phyloP scores from a whole-genome alignment of 2,888 invertebrate genomes.

The Chalcosyrphus nemorum region DNA sequence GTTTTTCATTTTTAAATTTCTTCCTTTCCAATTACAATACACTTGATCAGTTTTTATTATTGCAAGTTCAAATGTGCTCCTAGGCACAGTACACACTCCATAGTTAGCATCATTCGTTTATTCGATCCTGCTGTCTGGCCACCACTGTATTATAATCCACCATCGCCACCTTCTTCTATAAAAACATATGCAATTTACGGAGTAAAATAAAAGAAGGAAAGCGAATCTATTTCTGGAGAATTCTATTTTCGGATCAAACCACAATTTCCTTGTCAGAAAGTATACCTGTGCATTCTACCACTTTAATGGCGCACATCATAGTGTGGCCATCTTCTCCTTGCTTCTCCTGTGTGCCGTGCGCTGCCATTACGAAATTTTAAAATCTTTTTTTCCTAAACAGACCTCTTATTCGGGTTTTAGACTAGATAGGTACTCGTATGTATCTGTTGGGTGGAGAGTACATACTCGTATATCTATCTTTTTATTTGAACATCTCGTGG shows the following conservation, averaged over 20 bases:
- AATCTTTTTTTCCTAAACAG: slow-evolving; percentile 37
- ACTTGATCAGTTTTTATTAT: no score
- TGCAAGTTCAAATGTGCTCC: slow-evolving; percentile 17
- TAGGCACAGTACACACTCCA: neutral
- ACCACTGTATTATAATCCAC: neutral
- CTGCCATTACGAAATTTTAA: slow-evolving; percentile 61
- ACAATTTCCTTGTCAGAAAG: slow-evolving; percentile 4
- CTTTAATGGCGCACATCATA: neutral
- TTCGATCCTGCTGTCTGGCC: slow-evolving; percentile 19
- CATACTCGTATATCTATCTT: slow-evolving; percentile 26
- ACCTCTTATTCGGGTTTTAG: slow-evolving; percentile 35
- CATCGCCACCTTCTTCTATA: slow-evolving; percentile 3
- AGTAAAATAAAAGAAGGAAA: slow-evolving; percentile 41
- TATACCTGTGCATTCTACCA: slow-evolving; percentile 11
- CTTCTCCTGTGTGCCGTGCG: neutral
- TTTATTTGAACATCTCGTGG: slow-evolving; percentile 18
- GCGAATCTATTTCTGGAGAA: slow-evolving; percentile 68
- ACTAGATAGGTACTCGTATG: neutral
- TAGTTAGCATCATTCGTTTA: neutral
- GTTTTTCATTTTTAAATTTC: no score
- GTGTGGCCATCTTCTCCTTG: slow-evolving; percentile 5
- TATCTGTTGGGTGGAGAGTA: neutral
- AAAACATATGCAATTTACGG: slow-evolving; percentile 12
- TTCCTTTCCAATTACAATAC: neutral
- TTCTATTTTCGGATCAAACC: slow-evolving; percentile 65